Conservation (phyloP, 1,140 invertebrate species). For the Euura saliciscinereae region DNA sequence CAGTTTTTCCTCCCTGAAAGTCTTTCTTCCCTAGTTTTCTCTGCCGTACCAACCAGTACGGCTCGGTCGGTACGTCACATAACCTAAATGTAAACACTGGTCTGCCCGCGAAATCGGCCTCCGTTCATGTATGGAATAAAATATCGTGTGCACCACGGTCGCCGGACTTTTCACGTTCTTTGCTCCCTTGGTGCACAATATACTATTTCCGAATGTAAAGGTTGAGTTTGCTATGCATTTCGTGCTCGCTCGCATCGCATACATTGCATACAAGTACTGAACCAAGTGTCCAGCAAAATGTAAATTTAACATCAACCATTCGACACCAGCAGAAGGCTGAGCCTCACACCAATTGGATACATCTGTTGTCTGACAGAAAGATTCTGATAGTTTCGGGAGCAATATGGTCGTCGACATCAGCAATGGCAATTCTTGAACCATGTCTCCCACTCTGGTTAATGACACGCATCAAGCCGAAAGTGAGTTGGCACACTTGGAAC, state of each 20-base stretch:
- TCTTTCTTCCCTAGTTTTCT: no score
- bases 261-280: constrained; percentile 24
- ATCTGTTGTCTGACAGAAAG: constrained; percentile 64
- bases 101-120: no score
- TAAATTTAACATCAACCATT: constrained; percentile 1
- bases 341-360: constrained; percentile 57
- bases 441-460: constrained; percentile 84
- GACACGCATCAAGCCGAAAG: constrained; percentile 73
- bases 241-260: neutral
- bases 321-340: constrained; percentile 29
- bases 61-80: no score
- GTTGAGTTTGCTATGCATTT: neutral
- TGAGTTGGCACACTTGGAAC: constrained; percentile 37
- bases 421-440: constrained; percentile 82
- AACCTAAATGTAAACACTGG: no score
- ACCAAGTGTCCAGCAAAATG: constrained; percentile 27
- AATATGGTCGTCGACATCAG: constrained; percentile 76
- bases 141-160: no score
- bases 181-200: no score
- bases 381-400: constrained; percentile 69
- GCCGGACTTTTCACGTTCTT: no score
- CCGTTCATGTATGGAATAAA: no score
- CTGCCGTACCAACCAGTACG: no score
- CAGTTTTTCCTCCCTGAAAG: no score
- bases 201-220: no score